These are phyloP conservation scores for Sebastes kiyomatsui DNA, from an alignment of 2,797 vertebrate species.

Conservation along the genomic window DNA sequence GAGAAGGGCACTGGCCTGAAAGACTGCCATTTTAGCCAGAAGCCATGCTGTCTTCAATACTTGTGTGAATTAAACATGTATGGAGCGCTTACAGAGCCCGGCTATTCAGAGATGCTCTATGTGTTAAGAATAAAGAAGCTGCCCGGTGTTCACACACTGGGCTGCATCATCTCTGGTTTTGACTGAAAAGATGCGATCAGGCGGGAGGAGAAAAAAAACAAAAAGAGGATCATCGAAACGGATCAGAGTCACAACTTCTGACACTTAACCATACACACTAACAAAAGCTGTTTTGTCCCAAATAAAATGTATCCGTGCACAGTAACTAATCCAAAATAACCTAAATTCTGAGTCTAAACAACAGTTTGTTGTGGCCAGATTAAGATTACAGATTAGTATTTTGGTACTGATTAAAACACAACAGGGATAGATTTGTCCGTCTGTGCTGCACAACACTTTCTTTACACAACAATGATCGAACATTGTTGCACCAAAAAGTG, in stretches of 20 bases:
- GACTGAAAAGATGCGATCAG: conserved; percentile 30
- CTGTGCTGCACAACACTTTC: conserved; percentile 38
- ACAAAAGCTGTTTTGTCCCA: conserved; percentile 5
- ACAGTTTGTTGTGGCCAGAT: conserved; percentile 57
- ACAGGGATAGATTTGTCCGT: conserved; percentile 43
- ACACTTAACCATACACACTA: not conserved
- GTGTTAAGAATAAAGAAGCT: conserved; percentile 51
- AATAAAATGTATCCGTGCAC: not conserved
- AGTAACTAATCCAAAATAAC: conserved; percentile 62
- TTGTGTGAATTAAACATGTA: conserved; percentile 73
- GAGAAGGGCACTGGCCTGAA: conserved; percentile 56
- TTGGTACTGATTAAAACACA: conserved; percentile 69
- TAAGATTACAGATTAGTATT: conserved; percentile 75
- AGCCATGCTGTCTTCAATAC: conserved; percentile 63
- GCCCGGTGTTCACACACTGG: conserved; percentile 9
- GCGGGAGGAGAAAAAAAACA: not conserved
- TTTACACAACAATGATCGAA: not conserved
- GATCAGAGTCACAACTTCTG: conserved; percentile 24
- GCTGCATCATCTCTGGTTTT: conserved; percentile 22
- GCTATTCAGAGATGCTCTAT: conserved; percentile 50
- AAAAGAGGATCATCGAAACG: conserved; percentile 1
- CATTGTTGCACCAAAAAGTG: not conserved
- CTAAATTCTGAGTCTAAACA: conserved; percentile 38
- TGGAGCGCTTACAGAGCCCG: conserved; percentile 34
- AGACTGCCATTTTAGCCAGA: conserved; percentile 60